These are phyloP conservation scores for Clinocottus analis DNA, from an alignment of 2,113 vertebrate genomes.

Conservation along the genomic window DNA sequence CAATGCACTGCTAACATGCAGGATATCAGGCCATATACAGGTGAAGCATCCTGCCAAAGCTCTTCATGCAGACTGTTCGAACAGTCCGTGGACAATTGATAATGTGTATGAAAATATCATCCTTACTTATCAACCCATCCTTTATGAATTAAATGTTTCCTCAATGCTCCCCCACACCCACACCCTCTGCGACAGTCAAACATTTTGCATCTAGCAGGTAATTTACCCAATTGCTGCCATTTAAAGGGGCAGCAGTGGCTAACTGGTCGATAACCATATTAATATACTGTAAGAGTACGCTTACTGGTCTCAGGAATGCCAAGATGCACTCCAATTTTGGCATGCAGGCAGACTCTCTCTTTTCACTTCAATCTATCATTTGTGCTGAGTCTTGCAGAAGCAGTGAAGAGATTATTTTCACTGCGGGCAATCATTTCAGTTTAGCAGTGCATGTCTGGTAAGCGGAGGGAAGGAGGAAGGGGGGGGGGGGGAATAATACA, in stretches of 20 bases:
- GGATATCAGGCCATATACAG: constrained; percentile 62
- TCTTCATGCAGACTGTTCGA: constrained; percentile 58
- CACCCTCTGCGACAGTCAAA: constrained; percentile 1
- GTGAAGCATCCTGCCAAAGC: constrained; percentile 59
- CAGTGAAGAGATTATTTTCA: constrained; percentile 73
- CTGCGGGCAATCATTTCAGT: constrained; percentile 76
- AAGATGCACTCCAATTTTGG: constrained; percentile 68
- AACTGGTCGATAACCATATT: constrained; percentile 66
- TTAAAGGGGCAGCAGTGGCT: constrained; percentile 48
- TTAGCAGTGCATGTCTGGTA: constrained; percentile 74
- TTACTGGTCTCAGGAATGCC: constrained; percentile 68
- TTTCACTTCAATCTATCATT: constrained; percentile 68
- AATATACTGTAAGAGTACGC: constrained; percentile 60
- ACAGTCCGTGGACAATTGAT: constrained; percentile 37
- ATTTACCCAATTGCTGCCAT: constrained; percentile 46
- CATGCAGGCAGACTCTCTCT: constrained; percentile 63
- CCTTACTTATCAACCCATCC: constrained; percentile 32
- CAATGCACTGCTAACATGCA: constrained; percentile 54
- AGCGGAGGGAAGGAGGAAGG: constrained; percentile 19
- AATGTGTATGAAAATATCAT: constrained; percentile 50
- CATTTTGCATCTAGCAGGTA: constrained; percentile 20
- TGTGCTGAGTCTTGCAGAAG: constrained; percentile 74
- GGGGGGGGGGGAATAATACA: constrained; percentile 6
- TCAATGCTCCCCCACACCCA: constrained; percentile 4
- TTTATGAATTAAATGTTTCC: constrained; percentile 35